phyloP scores from a whole-genome alignment of 2,113 vertebrate genomes.

The Coturnix japonica region DNA sequence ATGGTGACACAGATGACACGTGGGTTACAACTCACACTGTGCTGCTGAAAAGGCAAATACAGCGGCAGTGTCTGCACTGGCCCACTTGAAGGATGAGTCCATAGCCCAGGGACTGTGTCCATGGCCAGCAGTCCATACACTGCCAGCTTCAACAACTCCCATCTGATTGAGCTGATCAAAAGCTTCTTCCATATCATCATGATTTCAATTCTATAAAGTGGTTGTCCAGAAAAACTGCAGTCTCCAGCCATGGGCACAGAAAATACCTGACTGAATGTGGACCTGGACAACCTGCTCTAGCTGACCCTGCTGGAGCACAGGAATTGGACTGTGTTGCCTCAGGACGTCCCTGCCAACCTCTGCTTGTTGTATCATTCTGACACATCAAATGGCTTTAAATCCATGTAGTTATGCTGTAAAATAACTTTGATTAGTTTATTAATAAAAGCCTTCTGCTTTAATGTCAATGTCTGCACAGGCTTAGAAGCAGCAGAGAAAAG shows the following conservation, averaged over 20 bases:
- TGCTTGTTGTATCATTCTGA: neutral
- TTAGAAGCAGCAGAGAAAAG: neutral
- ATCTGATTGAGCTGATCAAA: rapidly evolving
- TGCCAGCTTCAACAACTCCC: neutral
- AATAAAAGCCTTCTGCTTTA: neutral
- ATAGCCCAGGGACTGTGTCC: neutral
- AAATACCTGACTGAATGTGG: neutral
- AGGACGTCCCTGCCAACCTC: neutral
- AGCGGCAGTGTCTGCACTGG: rapidly evolving
- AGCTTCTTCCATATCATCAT: neutral
- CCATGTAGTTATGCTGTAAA: rapidly evolving
- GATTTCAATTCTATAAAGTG: rapidly evolving
- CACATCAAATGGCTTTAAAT: rapidly evolving
- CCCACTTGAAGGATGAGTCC: rapidly evolving
- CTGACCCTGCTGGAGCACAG: neutral
- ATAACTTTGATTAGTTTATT: neutral
- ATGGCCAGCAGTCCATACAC: rapidly evolving
- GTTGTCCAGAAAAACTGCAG: neutral
- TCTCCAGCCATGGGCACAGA: neutral
- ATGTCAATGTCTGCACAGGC: neutral
- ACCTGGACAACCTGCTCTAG: neutral
- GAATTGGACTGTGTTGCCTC: neutral
- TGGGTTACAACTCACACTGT: neutral
- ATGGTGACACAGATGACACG: rapidly evolving
- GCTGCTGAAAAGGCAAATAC: neutral